A percentile compares a stretch with the other conserved stretches of the same genome.
phyloP scores from a whole-genome alignment of 2,797 vertebrate species.

The Acipenser oxyrinchus region DNA sequence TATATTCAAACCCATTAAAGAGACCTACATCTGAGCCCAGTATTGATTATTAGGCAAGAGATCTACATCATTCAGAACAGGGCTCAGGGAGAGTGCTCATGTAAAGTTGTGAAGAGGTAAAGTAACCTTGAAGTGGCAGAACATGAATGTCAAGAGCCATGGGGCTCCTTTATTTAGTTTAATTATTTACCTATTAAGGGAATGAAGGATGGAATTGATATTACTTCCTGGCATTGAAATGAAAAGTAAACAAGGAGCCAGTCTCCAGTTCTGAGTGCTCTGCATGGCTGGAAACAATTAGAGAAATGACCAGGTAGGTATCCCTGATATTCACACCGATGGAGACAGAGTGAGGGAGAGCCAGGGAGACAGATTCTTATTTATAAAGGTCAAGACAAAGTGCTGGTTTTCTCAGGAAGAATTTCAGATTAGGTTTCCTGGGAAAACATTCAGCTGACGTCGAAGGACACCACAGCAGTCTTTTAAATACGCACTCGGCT shows the following conservation, averaged over 20 bases:
- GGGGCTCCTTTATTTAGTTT: neutral
- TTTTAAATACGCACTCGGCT: neutral
- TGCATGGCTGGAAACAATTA: constrained; percentile 1
- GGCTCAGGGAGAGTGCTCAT: neutral
- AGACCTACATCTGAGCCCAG: too few relatives aligned
- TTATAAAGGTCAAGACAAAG: neutral
- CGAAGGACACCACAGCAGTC: neutral
- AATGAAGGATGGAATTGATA: neutral
- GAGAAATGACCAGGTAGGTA: neutral
- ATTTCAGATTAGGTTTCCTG: constrained; percentile 5
- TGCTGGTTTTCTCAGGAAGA: neutral
- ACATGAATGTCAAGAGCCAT: neutral
- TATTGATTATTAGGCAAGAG: neutral
- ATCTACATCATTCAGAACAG: neutral
- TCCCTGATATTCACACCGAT: neutral
- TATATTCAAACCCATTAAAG: too few relatives aligned
- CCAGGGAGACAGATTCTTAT: neutral
- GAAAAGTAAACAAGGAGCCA: neutral
- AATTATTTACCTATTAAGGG: constrained; percentile 3
- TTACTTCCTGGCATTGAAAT: neutral
- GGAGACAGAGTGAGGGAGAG: neutral
- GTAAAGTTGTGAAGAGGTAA: neutral
- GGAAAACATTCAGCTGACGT: constrained; percentile 2
- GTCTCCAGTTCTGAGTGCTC: neutral
- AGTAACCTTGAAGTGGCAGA: neutral